Evolutionary conservation across 2,888 invertebrate genomes (phyloP), one percentile per base, ranked within the genome.

Genomic region (Netelia virgata): DNA sequence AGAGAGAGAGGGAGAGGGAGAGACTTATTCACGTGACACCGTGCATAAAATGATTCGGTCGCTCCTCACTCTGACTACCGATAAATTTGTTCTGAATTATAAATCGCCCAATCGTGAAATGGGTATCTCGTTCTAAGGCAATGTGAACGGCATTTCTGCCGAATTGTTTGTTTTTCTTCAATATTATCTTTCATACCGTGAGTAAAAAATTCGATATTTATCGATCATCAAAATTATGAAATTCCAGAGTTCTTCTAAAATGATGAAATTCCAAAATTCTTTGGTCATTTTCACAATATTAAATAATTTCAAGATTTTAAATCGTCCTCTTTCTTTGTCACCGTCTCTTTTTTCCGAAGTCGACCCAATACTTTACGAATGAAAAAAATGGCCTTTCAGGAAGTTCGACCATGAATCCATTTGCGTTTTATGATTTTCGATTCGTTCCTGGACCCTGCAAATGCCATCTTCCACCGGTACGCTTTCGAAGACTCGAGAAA

Each of bases 41-140:
- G 23, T 28, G 55, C 61, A 28, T 36, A 74, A 64, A 68, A 83
- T 76, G 23, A 76, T 73, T 69, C 43, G 41, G 53, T 61, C 61
- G 63, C 16, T 63, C 43, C 41, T 43, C 57, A 18, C n/a, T 14
- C 3, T 53, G 18, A 66, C 28, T 53, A 36, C 36, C 16, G 16
- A 68, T 23, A 53, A 50, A 36, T 59, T 50, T 36, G 16, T 20
- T 61, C 61, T 68, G 66, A 73, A 63, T 78, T 47, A 78, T 74
- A 43, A 77, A 82, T 73, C 66, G 6, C 20, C 16, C 8, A 63
- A 50, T 73, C 20, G 14, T 14, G 18, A 6, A 11, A 68, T 61
- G 43, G 73, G 41, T 53, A 36, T 36, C 36, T 36, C 36, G 20
- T 41, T 10, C 43, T 16, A 16, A 18, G n/a, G 36, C 57, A 57